phyloP scores from a whole-genome alignment of 1,140 invertebrate genomes.

The Cataglyphis hispanica region DNA sequence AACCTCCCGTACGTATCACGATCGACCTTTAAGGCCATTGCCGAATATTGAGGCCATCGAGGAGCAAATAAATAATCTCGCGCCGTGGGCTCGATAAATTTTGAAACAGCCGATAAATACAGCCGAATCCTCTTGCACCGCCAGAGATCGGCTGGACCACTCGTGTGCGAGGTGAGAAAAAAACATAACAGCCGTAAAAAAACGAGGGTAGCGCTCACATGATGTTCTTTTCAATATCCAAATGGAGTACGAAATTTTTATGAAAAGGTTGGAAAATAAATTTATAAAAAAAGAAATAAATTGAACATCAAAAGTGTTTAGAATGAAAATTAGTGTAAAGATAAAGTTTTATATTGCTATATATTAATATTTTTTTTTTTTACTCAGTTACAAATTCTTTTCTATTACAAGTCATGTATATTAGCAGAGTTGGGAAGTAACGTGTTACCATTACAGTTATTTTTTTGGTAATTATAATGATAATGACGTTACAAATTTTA shows the following conservation, averaged over 20 bases:
- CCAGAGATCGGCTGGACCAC: background rate
- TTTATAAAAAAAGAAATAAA: background rate
- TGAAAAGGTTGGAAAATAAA: background rate
- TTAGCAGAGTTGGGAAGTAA: no score
- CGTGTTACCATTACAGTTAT: no score
- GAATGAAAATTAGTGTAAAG: background rate
- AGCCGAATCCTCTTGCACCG: background rate
- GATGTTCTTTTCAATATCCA: constrained; percentile 19
- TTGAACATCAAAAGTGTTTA: background rate
- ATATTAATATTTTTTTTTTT: background rate
- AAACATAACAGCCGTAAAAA: constrained; percentile 3
- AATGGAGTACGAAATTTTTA: background rate
- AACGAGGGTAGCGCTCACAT: background rate
- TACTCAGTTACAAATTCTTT: background rate
- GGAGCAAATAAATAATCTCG: constrained; percentile 35
- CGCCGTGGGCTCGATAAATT: constrained; percentile 37
- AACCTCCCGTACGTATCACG: background rate
- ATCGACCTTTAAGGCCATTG: constrained; percentile 21
- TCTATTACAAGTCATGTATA: background rate
- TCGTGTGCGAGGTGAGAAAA: background rate
- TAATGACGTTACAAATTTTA: no score
- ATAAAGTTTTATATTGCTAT: background rate
- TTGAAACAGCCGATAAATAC: constrained; percentile 8
- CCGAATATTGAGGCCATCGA: constrained; percentile 31
- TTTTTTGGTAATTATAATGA: no score